These are phyloP conservation scores for Seriola aureovittata DNA, from an alignment of 2,113 vertebrate species.

Conservation along the genomic window DNA sequence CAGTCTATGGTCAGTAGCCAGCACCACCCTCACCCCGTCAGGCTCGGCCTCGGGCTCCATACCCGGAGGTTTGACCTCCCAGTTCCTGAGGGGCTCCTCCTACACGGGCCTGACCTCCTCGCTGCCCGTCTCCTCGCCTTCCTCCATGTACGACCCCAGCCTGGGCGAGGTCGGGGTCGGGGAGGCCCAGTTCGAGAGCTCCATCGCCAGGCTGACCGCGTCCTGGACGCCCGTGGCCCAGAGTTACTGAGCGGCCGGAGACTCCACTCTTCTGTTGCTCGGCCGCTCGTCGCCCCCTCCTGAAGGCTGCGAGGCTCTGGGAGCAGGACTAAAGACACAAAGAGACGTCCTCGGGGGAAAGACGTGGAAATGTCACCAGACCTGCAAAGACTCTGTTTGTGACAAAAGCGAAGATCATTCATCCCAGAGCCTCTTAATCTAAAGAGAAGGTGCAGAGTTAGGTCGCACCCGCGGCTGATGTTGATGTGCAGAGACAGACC, in stretches of 20 bases:
- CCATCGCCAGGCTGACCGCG: slow-evolving; percentile 85
- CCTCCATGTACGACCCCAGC: slow-evolving; percentile 85
- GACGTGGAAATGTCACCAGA: slow-evolving; percentile 16
- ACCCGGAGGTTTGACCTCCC: slow-evolving; percentile 81
- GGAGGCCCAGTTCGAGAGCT: slow-evolving; percentile 87
- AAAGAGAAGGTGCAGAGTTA: background rate
- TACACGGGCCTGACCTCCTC: slow-evolving; percentile 86
- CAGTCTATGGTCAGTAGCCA: slow-evolving; percentile 86
- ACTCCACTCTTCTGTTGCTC: background rate
- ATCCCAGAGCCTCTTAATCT: slow-evolving; percentile 20
- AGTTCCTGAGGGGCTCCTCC: slow-evolving; percentile 86
- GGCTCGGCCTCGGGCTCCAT: slow-evolving; percentile 83
- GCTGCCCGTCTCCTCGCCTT: slow-evolving; percentile 84
- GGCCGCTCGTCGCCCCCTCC: background rate
- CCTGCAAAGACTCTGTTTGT: slow-evolving; percentile 9
- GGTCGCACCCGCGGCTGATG: slow-evolving; percentile 13
- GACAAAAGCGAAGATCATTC: background rate
- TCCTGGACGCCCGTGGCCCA: slow-evolving; percentile 87
- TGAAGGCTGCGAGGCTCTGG: background rate
- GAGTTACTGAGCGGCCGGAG: slow-evolving; percentile 80
- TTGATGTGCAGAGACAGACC: slow-evolving; percentile 23
- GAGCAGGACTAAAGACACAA: slow-evolving; percentile 30
- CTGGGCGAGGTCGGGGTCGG: slow-evolving; percentile 80
- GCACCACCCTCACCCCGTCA: slow-evolving; percentile 82
- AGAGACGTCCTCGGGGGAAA: slow-evolving; percentile 4